Evolutionary conservation across 2,888 invertebrate genomes (phyloP).

Genomic region (Diachrysia chrysitis): DNA sequence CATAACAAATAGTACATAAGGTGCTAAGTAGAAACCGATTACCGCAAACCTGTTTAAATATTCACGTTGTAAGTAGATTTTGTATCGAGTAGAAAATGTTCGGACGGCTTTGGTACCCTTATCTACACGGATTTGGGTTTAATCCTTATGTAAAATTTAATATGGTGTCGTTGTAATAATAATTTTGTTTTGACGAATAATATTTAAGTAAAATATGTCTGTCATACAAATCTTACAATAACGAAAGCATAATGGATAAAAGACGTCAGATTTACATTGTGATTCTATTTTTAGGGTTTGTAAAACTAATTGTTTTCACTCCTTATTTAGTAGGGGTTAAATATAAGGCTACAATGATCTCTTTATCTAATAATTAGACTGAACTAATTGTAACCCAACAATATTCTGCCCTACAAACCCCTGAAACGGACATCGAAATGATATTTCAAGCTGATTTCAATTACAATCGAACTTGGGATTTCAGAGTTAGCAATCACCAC

Average conservation of each 20-base stretch:
- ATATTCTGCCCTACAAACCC: not conserved
- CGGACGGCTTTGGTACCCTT: not conserved
- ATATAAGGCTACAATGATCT: too few species aligned
- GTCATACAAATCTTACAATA: too few species aligned
- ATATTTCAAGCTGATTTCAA: constrained; percentile 48
- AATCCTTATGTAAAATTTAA: constrained; percentile 1
- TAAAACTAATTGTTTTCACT: too few species aligned
- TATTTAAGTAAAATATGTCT: too few species aligned
- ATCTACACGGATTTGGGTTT: constrained; percentile 19
- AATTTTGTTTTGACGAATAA: not conserved
- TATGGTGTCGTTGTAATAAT: not conserved
- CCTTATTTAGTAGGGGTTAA: too few species aligned
- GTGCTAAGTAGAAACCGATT: constrained; percentile 47
- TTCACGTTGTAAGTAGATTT: constrained; percentile 43
- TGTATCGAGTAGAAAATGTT: constrained; percentile 39
- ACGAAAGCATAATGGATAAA: not conserved
- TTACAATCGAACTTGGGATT: constrained; percentile 31
- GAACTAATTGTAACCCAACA: too few species aligned
- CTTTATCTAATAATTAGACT: too few species aligned
- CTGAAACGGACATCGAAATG: constrained; percentile 33
- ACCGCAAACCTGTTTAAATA: constrained; percentile 44
- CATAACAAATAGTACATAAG: constrained; percentile 22
- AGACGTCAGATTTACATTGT: too few species aligned
- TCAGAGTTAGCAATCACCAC: constrained; percentile 44
- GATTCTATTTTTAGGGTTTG: not conserved